These are phyloP conservation scores for Thermophis baileyi DNA, from an alignment of 2,113 vertebrate species.

Conservation along the genomic window DNA sequence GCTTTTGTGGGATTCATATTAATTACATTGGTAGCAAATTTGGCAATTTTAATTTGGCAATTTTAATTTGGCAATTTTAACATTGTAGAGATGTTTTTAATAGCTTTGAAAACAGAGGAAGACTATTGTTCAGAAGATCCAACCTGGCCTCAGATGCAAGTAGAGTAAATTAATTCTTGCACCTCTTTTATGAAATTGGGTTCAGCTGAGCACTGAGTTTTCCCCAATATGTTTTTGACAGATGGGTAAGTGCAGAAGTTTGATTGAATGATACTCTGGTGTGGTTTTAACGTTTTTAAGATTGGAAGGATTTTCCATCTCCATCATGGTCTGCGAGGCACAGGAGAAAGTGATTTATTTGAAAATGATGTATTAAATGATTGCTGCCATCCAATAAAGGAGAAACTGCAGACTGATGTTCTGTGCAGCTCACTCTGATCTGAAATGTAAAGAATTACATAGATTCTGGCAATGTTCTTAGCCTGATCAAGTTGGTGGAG, in stretches of 20 bases:
- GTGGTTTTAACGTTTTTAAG: conserved; percentile 7
- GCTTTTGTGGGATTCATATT: neutral
- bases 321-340: neutral
- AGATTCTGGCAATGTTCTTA: conserved; percentile 12
- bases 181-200: conserved; percentile 36
- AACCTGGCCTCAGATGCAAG: neutral
- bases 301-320: neutral
- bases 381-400: conserved; percentile 7
- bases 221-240: conserved; percentile 4
- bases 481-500: conserved; percentile 13
- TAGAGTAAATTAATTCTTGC: conserved; percentile 24
- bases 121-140: neutral
- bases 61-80: neutral
- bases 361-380: conserved; percentile 7
- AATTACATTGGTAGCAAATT: neutral
- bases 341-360: conserved; percentile 18
- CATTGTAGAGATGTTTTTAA: neutral
- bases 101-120: conserved; percentile 1
- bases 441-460: neutral
- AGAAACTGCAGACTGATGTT: neutral
- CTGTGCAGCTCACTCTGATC: neutral
- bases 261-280: conserved; percentile 16
- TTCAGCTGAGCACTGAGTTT: conserved; percentile 17
- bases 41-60: neutral
- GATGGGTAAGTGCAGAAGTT: conserved; percentile 34